phyloP scores from a whole-genome alignment of 2,888 invertebrate genomes.

The Periphyllus acericola region DNA sequence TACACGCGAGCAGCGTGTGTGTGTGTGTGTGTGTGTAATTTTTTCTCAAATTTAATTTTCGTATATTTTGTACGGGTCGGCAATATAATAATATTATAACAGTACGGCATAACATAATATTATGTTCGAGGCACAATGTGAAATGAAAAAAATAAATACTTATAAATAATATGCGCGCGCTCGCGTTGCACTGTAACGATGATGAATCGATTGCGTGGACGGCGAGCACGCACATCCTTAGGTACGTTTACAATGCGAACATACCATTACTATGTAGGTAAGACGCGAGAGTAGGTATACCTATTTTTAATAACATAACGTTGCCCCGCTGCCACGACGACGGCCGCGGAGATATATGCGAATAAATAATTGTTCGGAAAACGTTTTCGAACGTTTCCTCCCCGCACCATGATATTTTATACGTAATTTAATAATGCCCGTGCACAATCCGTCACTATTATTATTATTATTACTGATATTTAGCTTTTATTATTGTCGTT shows the following conservation, averaged over 20 bases:
- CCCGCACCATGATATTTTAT: too few relatives aligned
- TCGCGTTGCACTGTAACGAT: neutral
- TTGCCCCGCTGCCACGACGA: neutral
- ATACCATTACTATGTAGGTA: too few relatives aligned
- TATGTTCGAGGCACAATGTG: too few relatives aligned
- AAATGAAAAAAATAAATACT: neutral
- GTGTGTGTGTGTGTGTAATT: too few relatives aligned
- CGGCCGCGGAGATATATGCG: neutral
- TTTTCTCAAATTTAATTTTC: too few relatives aligned
- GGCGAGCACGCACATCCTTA: neutral
- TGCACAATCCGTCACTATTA: neutral
- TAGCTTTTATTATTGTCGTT: too few relatives aligned
- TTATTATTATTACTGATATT: neutral
- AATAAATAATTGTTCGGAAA: slow-evolving; percentile 19
- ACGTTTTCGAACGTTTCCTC: neutral
- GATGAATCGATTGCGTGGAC: slow-evolving; percentile 53
- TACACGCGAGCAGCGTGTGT: too few relatives aligned
- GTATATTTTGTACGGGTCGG: too few relatives aligned
- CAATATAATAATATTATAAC: too few relatives aligned
- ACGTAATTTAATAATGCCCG: neutral
- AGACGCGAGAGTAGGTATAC: too few relatives aligned
- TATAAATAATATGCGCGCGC: neutral
- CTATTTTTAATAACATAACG: neutral
- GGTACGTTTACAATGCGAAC: neutral
- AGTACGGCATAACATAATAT: too few relatives aligned